Percentiles rank a stretch among this genome's conserved stretches.
These are phyloP conservation scores for Anser cygnoides DNA, from an alignment of 2,113 vertebrate genomes.

Conservation along the genomic window DNA sequence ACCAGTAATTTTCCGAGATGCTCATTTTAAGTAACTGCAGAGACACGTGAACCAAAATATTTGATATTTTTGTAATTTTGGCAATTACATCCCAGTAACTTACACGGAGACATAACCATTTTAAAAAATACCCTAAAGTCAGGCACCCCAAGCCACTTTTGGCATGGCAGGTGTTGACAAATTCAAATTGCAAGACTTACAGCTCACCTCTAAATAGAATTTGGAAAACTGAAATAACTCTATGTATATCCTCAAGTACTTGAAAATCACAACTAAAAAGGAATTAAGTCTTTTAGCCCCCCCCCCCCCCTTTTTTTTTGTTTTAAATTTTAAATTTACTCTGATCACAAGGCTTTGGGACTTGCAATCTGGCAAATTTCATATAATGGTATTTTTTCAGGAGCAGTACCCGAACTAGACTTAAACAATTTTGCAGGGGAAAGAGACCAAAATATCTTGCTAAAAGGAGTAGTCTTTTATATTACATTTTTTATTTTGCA, in stretches of 20 bases:
- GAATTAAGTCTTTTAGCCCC: not conserved
- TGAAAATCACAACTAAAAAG: not conserved
- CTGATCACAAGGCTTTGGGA: not conserved
- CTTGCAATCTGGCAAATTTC: not conserved
- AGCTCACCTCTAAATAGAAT: not conserved
- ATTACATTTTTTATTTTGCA: constrained; percentile 93
- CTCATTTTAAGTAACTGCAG: not conserved
- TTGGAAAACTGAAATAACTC: not conserved
- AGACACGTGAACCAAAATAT: not conserved
- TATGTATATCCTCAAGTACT: not conserved
- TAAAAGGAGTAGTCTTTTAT: constrained; percentile 76
- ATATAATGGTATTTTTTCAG: not conserved
- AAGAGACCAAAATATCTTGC: constrained; percentile 67
- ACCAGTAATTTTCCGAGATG: not conserved
- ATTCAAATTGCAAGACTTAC: not conserved
- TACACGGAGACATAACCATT: not conserved
- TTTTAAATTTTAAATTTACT: not conserved
- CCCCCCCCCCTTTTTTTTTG: not conserved
- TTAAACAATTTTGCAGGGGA: not conserved
- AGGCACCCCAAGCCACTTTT: not conserved
- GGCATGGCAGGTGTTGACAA: not conserved
- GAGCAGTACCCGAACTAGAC: not conserved
- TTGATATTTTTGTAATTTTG: not conserved
- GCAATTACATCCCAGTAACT: not conserved
- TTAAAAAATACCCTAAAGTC: not conserved